Evolutionary conservation across 2,113 vertebrate species (phyloP), one percentile per base, ranked within the genome.

Genomic region (Chaenogobius annularis): DNA sequence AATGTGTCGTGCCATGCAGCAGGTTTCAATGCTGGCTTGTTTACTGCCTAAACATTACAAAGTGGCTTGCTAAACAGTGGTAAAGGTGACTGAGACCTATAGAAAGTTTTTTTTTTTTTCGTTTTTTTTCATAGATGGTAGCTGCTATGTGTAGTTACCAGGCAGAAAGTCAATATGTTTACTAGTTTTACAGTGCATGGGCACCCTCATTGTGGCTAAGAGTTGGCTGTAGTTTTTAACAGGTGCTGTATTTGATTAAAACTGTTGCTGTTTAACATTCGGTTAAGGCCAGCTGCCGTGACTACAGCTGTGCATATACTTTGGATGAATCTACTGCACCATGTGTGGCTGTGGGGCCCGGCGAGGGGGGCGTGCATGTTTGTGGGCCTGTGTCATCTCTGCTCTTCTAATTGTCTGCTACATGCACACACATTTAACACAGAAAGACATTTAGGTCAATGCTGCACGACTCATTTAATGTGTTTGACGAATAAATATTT

Each of bases 221-320:
- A 66, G 44, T 54, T 9, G n/a, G 65, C 54, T 70, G 72, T 71
- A 83, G 79, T 86, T 85, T 86, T 86, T 81, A 85, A 87, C 90
- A 91, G 86, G 86, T 89, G 90, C 77, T 87, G 78, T 62, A 26
- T 86, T 84, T 84, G 86, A 89, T 88, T 83, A 88, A 86, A 84
- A 31, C 70, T 83, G 81, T 86, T 88, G 88, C 82, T 84, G 84
- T 87, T 77, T 72, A 83, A 83, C 89, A 82, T 87, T 85, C 83
- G 80, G 79, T 77, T 73, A 26, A 73, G 75, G 46, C 73, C 88
- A 91, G 88, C 88, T 91, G 90, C 85, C 83, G 73, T 82, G 77
- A 59, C 78, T 84, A 75, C 86, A 88, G 88, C 88, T 87, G 83
- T 86, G 82, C 78, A 73, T 84, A 37, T 68, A 78, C 82, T 85